phyloP scores from a whole-genome alignment of 2,888 invertebrate species.

The Scaptodrosophila latifasciaeformis region DNA sequence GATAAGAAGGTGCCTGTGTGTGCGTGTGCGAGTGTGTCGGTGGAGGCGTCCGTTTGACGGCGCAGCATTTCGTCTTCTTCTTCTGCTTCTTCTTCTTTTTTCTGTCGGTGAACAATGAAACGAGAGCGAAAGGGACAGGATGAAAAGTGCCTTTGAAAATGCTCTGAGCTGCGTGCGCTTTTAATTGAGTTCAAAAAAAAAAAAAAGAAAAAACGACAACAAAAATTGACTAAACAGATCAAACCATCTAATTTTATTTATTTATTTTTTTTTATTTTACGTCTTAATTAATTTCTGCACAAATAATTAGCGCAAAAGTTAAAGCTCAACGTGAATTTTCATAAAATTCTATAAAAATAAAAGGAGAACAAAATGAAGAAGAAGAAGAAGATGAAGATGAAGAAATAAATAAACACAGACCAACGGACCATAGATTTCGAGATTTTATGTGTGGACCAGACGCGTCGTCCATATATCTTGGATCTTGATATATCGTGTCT shows the following conservation, averaged over 20 bases:
- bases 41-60: too few species aligned
- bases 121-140: constrained; percentile 35
- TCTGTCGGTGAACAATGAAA: background rate
- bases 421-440: background rate
- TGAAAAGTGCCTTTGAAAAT: constrained; percentile 24
- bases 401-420: constrained; percentile 2
- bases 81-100: background rate
- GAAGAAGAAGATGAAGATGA: background rate
- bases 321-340: constrained; percentile 48
- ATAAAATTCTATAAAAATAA: constrained; percentile 44
- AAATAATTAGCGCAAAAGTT: constrained; percentile 69
- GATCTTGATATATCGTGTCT: too few species aligned
- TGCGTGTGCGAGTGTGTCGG: too few species aligned
- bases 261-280: constrained; percentile 43
- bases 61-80: too few species aligned
- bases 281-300: constrained; percentile 67
- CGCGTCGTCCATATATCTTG: too few species aligned
- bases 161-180: constrained; percentile 54
- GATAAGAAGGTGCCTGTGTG: too few species aligned
- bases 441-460: too few species aligned
- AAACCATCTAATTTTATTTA: constrained; percentile 33
- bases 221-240: too few species aligned
- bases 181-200: constrained; percentile 68
- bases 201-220: too few species aligned
- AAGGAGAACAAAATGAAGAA: constrained; percentile 6